Conservation (phyloP, 2,113 vertebrate species). For the Bos javanicus region DNA sequence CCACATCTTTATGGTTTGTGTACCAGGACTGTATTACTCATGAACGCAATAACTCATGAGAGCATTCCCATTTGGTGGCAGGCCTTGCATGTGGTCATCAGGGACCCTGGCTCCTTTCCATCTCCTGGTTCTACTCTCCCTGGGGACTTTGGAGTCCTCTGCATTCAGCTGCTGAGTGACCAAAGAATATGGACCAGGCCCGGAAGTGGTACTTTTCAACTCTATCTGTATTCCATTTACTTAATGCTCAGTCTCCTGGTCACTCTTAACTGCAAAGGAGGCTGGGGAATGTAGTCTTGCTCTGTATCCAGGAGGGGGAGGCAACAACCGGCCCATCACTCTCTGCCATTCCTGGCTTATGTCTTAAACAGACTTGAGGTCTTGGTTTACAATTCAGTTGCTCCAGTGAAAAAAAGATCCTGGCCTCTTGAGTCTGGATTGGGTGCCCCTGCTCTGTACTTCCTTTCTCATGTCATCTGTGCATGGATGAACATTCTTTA, state of each 20-base stretch:
- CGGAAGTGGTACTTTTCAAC: neutral
- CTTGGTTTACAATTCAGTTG: neutral
- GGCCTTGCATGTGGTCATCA: neutral
- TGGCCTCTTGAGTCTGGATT: neutral
- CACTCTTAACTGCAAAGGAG: neutral
- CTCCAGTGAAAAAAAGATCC: neutral
- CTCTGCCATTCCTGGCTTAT: neutral
- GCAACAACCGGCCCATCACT: neutral
- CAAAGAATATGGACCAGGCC: neutral
- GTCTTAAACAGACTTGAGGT: neutral
- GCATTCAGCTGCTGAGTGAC: neutral
- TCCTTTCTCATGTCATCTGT: neutral
- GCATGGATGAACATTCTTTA: neutral
- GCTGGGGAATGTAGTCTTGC: neutral
- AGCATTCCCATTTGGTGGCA: neutral
- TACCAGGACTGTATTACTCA: neutral
- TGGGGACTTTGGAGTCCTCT: neutral
- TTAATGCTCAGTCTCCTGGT: neutral
- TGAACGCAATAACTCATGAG: rapidly evolving
- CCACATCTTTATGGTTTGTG: neutral
- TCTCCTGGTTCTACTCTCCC: neutral
- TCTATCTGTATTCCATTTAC: neutral
- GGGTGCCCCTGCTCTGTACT: no score
- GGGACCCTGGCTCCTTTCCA: neutral
- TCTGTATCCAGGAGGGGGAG: no score